A percentile compares a stretch with the other conserved stretches of the same genome.
These are phyloP conservation scores for Callipepla californica DNA, from an alignment of 2,113 vertebrate genomes.

Conservation along the genomic window DNA sequence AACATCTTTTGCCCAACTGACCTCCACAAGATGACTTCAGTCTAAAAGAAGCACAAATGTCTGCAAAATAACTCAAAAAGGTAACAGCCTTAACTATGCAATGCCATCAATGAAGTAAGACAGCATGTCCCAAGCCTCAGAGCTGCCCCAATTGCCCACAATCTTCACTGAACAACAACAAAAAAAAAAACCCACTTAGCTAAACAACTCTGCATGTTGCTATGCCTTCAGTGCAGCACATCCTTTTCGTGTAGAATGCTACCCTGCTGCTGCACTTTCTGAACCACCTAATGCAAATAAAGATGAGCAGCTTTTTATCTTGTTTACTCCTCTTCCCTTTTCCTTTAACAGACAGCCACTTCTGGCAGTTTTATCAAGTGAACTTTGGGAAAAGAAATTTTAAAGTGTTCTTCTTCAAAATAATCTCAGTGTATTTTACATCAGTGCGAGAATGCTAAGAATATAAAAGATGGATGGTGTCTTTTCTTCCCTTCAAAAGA, in stretches of 20 bases:
- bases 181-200: not conserved
- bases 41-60: not conserved
- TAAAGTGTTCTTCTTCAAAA: slow-evolving; percentile 40
- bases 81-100: not conserved
- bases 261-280: slow-evolving; percentile 1
- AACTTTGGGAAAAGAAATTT: slow-evolving; percentile 23
- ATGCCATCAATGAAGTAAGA: rapidly evolving
- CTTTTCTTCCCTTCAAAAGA: slow-evolving; percentile 47
- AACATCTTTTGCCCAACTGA: not conserved
- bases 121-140: not conserved
- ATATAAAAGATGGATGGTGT: not conserved
- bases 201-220: not conserved
- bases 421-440: slow-evolving; percentile 53
- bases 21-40: not conserved
- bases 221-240: not conserved
- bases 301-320: slow-evolving; percentile 18
- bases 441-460: not conserved
- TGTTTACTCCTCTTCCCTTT: slow-evolving; percentile 31
- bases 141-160: not conserved
- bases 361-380: slow-evolving; percentile 3
- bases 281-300: slow-evolving; percentile 12
- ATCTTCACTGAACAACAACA: not conserved
- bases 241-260: not conserved
- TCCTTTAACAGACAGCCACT: slow-evolving; percentile 13
- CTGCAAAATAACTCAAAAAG: not conserved